Base-by-base conservation (phyloP, 2,797 vertebrate genomes). In the Diglossa cyanea region DNA sequence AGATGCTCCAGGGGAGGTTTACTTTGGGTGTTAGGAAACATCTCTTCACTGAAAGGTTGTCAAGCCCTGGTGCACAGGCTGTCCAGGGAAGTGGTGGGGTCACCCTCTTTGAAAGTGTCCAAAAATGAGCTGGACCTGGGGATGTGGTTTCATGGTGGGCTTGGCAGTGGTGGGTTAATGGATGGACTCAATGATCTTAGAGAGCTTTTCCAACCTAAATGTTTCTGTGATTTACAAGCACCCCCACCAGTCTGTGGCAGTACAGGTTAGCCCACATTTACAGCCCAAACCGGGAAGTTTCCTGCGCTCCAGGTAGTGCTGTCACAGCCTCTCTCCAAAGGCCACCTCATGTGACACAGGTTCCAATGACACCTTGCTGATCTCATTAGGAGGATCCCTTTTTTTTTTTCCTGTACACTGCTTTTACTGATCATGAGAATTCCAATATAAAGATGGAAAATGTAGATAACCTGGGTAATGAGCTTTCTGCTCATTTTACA, bases 321-420 rank as follows among this genome's bases (percentile, higher is more conserved):
- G 2, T 1, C 14, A 8, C 25, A 75, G 31, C 73, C 26, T 47
- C 67, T 44, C n/a, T 42, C 63, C 42, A 48, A 8, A 30, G 55
- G 37, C 24, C 40, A 17, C 10, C 19, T 31, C 18, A 23, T 0
- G 8, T 16, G 10, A 5, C 3, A 19, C 1, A 17, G 35, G 23
- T 10, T 67, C 12, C 33, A 23, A 2, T 2, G 16, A 15, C 10
- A 65, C 21, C 13, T 45, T 0, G 0, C 26, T 53, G 18, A 13
- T 19, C 33, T 39, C 11, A 1, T 17, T 24, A 21, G 33, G 33
- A 66, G 21, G 30, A 33, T 44, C 23, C 28, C 30, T 85, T 78
- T 26, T 26, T 78, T 26, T 26, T 79, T 68, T 7, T 35, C 35
- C 35, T 37, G 5, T 28, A 21, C 8, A 0, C 3, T 5, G 17